Evolutionary conservation across 2,888 invertebrate genomes (phyloP), one percentile per base, ranked within the genome.

Genomic region (Lobophora halterata): DNA sequence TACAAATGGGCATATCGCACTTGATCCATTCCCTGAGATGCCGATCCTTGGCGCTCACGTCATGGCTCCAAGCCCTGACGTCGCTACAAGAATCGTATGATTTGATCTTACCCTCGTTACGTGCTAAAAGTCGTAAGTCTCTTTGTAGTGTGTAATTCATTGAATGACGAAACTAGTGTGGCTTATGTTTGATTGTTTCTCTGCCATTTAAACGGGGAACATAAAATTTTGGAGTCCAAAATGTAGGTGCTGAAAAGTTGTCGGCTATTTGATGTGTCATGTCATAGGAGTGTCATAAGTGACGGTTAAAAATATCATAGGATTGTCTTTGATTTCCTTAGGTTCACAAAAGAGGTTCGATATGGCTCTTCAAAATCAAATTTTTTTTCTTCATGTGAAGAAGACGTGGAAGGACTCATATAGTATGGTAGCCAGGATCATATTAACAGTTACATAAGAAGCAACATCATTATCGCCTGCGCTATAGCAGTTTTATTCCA

Each of bases 41-140:
- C 7, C 52, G 52, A 38, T 71, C 61, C 28, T 73, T 70, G 4
- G 26, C 50, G 21, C 50, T 44, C 9, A 43, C 35, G 57, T 88
- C 83, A 59, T 88, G 85, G 59, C 88, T 89, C 90, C 90, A 90
- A 49, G 90, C 89, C 52, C 89, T 74, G 18, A 88, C 47, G 60
- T 90, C 90, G 13, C 60, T 57, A 50, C 89, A 89, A 33, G 90
- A 90, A 18, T 83, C 81, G 46, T 82, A 82, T 1, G 82, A 71
- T 62, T 90, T 90, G 37, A 90, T 69, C 48, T 88, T 85, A 30
- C 89, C 88, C 57, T 90, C 90, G 69, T 85, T 83, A 27, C 88
- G 79, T 47, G 80, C 63, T 26, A 66, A 57, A 23, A 88, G 69
- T 39, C 55, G 55, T 34, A 70, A 44, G 25, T 55, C 57, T 20